phyloP scores from a whole-genome alignment of 2,797 vertebrate genomes.

The Xenentodon cancila region DNA sequence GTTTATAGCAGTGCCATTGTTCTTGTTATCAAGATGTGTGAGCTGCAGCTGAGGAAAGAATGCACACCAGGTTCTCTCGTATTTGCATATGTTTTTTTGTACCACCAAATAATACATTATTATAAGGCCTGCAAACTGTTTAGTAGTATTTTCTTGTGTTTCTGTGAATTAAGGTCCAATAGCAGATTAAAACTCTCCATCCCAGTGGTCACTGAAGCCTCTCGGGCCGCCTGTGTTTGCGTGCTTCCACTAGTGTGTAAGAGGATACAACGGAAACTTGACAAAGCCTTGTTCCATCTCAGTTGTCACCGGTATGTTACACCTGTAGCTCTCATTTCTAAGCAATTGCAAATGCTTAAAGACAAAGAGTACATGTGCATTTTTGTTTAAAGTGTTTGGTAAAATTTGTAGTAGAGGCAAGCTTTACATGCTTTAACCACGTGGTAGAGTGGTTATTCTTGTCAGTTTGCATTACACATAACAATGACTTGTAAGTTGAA shows the following conservation, averaged over 20 bases:
- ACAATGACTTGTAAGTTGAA: conserved; percentile 9
- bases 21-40: conserved; percentile 29
- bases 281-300: conserved; percentile 51
- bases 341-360: background rate
- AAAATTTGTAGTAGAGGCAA: background rate
- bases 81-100: conserved; percentile 13
- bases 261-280: conserved; percentile 66
- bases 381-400: background rate
- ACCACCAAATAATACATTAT: conserved; percentile 7
- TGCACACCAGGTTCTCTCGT: conserved; percentile 17
- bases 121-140: background rate
- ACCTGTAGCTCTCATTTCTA: conserved; percentile 3
- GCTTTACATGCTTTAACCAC: conserved; percentile 3
- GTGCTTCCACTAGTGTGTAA: conserved; percentile 64
- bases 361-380: background rate
- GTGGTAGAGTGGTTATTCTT: background rate
- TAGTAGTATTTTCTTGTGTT: conserved; percentile 8
- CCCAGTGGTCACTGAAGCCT: conserved; percentile 50
- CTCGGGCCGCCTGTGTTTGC: conserved; percentile 13
- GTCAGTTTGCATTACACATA: conserved; percentile 33
- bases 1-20: conserved; percentile 28
- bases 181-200: conserved; percentile 29
- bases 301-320: conserved; percentile 37
- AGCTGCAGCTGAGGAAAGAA: conserved; percentile 14
- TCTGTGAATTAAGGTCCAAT: conserved; percentile 24